Evolutionary conservation across 2,797 vertebrate species (phyloP), one percentile per base, ranked within the genome.

Genomic region (Xiphophorus birchmanni): DNA sequence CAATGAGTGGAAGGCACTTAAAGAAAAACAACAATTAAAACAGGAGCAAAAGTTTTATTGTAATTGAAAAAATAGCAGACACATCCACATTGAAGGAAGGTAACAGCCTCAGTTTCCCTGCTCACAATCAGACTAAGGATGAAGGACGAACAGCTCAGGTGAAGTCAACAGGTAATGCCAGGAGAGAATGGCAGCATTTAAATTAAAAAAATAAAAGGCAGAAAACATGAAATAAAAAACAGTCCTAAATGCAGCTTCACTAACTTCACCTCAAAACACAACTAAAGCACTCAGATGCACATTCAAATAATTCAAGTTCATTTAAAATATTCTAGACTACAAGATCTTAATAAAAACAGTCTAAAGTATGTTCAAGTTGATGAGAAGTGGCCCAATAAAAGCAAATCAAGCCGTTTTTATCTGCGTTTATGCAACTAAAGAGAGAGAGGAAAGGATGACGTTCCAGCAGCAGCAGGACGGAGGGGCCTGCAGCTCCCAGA

Each of bases 11-110:
- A 60, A 73, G 74, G 18, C 1, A 5, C 37, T 76, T 1, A 35
- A 29, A 74, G 2, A 82, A 74, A 84, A 76, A 82, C 82, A 77
- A 54, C 0, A 1, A 56, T 79, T 80, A 45, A 82, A 86, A 72
- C 58, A 78, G 84, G 23, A 88, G 74, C 60, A 90, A 82, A 71
- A 50, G 47, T 91, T 94, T 95, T 94, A 94, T 94, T 95, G 73
- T 71, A 80, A 63, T 77, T 17, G 73, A 82, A 88, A 90, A 69
- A n/a, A n/a, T n/a, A n/a, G n/a, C 69, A 82, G 73, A 88, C 50
- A 89, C 75, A 86, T 81, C 90, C 81, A 91, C 84, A 84, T 86
- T 26, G 84, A 84, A 90, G 89, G 74, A 93, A 90, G 90, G 90
- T 80, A 88, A 89, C 76, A 80, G 81, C 85, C 74, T 84, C 72